These are phyloP conservation scores for Chymomyza procnemis DNA, from an alignment of 2,888 invertebrate genomes.

Conservation along the genomic window DNA sequence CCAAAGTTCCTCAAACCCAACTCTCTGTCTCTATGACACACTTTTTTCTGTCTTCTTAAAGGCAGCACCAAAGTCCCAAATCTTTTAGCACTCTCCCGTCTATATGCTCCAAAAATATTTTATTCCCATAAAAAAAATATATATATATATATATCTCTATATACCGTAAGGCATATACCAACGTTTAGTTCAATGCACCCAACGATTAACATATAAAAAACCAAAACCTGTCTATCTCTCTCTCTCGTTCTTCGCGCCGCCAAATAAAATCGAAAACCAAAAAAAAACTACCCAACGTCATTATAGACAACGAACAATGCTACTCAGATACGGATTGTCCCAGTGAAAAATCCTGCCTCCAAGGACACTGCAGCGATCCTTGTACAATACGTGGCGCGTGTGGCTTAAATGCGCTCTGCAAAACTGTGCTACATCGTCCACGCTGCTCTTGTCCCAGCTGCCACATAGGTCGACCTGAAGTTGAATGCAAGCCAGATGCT, in stretches of 20 bases:
- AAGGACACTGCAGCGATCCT: slow-evolving; percentile 93
- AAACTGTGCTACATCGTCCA: slow-evolving; percentile 89
- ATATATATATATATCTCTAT: slow-evolving; percentile 34
- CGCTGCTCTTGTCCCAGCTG: slow-evolving; percentile 93
- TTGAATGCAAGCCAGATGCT: slow-evolving; percentile 88
- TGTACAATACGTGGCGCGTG: slow-evolving; percentile 93
- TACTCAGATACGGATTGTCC: slow-evolving; percentile 94
- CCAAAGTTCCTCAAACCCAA: slow-evolving; percentile 7
- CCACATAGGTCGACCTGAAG: slow-evolving; percentile 89
- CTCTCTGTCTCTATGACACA: not conserved
- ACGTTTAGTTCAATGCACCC: slow-evolving; percentile 64
- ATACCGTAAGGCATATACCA: slow-evolving; percentile 44
- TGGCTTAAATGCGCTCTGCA: slow-evolving; percentile 92
- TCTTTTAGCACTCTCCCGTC: slow-evolving; percentile 7
- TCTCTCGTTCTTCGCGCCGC: slow-evolving; percentile 62
- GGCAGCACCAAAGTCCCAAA: not conserved
- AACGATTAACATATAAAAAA: slow-evolving; percentile 63
- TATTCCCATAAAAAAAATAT: slow-evolving; percentile 5
- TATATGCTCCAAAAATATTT: slow-evolving; percentile 14
- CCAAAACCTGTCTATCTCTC: slow-evolving; percentile 75
- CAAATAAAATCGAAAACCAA: slow-evolving; percentile 31
- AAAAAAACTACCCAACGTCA: slow-evolving; percentile 37
- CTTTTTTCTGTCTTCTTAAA: not conserved
- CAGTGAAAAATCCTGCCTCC: slow-evolving; percentile 93
- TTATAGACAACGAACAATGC: slow-evolving; percentile 87